These are phyloP conservation scores for Orchesella cincta DNA, from an alignment of 1,140 invertebrate genomes.

Conservation along the genomic window DNA sequence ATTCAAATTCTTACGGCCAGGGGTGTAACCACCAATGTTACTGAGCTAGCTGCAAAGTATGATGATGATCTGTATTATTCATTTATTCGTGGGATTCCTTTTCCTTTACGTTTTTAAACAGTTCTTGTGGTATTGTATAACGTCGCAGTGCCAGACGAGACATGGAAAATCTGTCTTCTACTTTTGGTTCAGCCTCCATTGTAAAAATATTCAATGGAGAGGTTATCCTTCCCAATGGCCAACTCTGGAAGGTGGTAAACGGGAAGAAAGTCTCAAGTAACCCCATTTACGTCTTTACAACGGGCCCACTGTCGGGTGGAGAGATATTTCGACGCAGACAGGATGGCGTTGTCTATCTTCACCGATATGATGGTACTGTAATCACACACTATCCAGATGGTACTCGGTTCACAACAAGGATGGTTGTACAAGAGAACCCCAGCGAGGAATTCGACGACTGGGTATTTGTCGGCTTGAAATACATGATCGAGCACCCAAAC, in stretches of 20 bases:
- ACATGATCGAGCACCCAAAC: constrained; percentile 45
- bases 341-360: constrained; percentile 43
- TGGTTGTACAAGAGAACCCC: constrained; percentile 18
- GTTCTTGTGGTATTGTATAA: too few relatives aligned
- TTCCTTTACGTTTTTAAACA: neutral
- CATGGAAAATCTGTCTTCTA: neutral
- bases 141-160: neutral
- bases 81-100: neutral
- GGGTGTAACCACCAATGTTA: constrained; percentile 37
- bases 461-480: constrained; percentile 41
- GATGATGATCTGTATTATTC: neutral
- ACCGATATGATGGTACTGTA: constrained; percentile 38
- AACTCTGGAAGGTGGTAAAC: constrained; percentile 34
- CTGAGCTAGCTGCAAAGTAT: constrained; percentile 35
- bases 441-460: constrained; percentile 31
- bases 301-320: constrained; percentile 29
- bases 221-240: constrained; percentile 36
- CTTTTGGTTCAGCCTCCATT: neutral
- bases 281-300: constrained; percentile 36
- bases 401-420: constrained; percentile 41
- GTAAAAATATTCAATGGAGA: constrained; percentile 43
- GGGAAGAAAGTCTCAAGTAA: constrained; percentile 17
- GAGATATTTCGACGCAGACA: constrained; percentile 42
- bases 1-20: constrained; percentile 43
- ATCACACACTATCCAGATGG: constrained; percentile 43